These are phyloP conservation scores for Glaucidium brasilianum DNA, from an alignment of 2,113 vertebrate genomes.

Conservation along the genomic window DNA sequence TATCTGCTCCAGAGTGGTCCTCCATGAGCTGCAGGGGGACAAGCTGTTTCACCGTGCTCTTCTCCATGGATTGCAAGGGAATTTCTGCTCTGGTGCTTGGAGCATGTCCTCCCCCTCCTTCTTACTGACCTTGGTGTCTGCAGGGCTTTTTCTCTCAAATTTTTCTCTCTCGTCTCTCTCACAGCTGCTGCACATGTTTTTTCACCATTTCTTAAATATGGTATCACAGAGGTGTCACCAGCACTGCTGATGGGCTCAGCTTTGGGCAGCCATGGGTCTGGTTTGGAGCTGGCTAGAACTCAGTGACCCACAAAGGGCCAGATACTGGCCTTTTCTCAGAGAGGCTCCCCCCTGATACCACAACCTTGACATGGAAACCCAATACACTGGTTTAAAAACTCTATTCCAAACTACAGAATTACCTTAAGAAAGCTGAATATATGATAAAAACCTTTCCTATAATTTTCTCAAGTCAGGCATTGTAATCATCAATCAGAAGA, in stretches of 20 bases:
- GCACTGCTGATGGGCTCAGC: accelerated
- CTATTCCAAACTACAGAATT: not conserved
- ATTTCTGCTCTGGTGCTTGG: not conserved
- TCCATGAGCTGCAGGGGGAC: not conserved
- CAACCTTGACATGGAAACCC: not conserved
- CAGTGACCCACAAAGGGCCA: accelerated
- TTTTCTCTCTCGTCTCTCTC: not conserved
- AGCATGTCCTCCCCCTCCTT: not conserved
- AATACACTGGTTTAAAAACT: not conserved
- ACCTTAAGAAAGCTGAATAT: not conserved
- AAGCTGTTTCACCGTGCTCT: not conserved
- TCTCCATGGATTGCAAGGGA: not conserved
- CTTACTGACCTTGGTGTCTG: not conserved
- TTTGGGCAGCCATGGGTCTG: not conserved
- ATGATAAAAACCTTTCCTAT: not conserved
- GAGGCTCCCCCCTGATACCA: not conserved
- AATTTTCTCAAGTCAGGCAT: not conserved
- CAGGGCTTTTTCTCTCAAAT: not conserved
- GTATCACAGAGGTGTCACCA: not conserved
- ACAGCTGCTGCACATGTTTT: not conserved
- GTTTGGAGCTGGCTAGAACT: not conserved
- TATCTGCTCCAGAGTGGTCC: not conserved
- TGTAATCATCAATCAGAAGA: not conserved
- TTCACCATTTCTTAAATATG: not conserved
- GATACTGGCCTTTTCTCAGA: not conserved